Base-by-base conservation (phyloP, 2,888 invertebrate genomes). In the Mesorhabditis spiculigera region DNA sequence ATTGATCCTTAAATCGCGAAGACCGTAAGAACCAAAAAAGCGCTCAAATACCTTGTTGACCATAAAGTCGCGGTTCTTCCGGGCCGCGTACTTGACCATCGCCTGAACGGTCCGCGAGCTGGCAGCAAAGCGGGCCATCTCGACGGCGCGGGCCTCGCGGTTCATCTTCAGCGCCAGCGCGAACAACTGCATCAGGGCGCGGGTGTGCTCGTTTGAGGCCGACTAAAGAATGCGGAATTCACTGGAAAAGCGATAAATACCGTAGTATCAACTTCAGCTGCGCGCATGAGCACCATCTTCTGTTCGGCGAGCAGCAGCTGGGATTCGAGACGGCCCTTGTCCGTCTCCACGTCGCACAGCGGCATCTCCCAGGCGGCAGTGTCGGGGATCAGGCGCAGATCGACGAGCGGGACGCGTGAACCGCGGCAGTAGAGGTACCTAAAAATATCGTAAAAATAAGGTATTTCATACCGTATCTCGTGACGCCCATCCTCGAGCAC, bases 401-500 rank as follows among this genome's bases (percentile, higher is more conserved):
- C 65, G 13, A 74, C 67, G 58, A 75, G 45, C 5, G 80, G 80
- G 67, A 71, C 70, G 28, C 76, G 73, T 6, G 72, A 63, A 10
- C 79, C 80, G 3, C 74, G 70, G 70, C 81, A 82, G 69, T 83
- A 77, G 10, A 83, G 71, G 68, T 84, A 83, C 1, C 83, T 80
- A 69, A 76, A 50, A 28, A 10, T 5, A 16, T 16, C n/a, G 2
- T 4, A 13, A n/a, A 42, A 16, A 5, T 45, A 10, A 16, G 43
- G 42, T 42, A 10, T 44, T 28, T 5, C 4, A n/a, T 13, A 58
- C n/a, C 28, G 61, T 58, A n/a, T 13, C 8, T 58, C 8, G 13
- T 8, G 58, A 45, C 13, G 64, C 71, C 64, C 63, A 44, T 68
- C 68, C 61, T 80, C 79, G 4, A 74, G 71, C 5, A 85, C 68